These are phyloP conservation scores for Etheostoma nigrum DNA, from an alignment of 2,797 vertebrate species.

Conservation along the genomic window DNA sequence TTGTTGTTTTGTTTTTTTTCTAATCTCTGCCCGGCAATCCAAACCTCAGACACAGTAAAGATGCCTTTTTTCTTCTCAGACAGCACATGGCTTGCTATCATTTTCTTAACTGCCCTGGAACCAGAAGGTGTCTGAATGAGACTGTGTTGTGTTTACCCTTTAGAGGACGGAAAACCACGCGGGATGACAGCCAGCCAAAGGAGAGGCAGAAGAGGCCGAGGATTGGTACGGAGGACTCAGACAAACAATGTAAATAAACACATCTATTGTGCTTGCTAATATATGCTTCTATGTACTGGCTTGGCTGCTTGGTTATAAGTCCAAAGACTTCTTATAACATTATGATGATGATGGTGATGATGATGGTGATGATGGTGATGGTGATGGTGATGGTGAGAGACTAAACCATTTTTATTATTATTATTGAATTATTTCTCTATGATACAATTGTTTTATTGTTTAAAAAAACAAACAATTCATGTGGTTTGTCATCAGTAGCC, in stretches of 20 bases:
- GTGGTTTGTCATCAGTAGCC: not conserved
- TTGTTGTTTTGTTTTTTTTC: slow-evolving; percentile 32
- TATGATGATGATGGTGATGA: no score
- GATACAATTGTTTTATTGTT: no score
- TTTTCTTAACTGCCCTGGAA: slow-evolving; percentile 65
- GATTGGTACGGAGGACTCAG: slow-evolving; percentile 32
- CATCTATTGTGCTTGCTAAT: slow-evolving; percentile 3
- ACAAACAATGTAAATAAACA: slow-evolving; percentile 48
- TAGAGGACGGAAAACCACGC: slow-evolving; percentile 75
- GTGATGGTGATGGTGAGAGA: not conserved
- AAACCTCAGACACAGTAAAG: slow-evolving; percentile 78
- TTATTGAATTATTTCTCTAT: not conserved
- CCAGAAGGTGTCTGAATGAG: slow-evolving; percentile 71
- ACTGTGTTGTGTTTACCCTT: slow-evolving; percentile 68
- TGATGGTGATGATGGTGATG: no score
- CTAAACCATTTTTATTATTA: no score
- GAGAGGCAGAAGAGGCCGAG: slow-evolving; percentile 46
- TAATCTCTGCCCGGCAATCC: slow-evolving; percentile 49
- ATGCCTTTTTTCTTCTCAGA: slow-evolving; percentile 70
- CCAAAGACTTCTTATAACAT: not conserved
- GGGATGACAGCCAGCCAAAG: slow-evolving; percentile 47
- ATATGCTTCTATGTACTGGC: not conserved
- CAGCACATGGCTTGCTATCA: slow-evolving; percentile 60
- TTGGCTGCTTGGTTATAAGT: not conserved
- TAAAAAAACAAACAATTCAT: not conserved